Conservation (phyloP, 1,140 invertebrate species). For the Megalonaias nervosa region DNA sequence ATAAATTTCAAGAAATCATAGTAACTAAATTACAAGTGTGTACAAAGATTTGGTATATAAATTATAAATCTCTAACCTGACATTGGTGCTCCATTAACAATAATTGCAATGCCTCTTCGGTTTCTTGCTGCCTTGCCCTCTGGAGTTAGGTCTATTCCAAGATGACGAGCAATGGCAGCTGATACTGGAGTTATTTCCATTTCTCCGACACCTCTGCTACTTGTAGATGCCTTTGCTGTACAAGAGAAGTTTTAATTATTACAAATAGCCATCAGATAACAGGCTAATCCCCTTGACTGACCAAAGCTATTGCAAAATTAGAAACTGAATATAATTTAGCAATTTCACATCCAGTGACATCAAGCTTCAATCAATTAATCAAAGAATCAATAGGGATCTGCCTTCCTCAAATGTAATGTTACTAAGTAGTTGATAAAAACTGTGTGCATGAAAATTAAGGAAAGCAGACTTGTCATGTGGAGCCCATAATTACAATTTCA, state of each 20-base stretch:
- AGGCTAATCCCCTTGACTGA: too few species aligned
- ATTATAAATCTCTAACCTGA: slow-evolving; percentile 53
- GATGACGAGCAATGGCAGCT: slow-evolving; percentile 69
- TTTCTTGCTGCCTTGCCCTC: slow-evolving; percentile 71
- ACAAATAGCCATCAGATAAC: too few species aligned
- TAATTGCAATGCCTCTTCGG: slow-evolving; percentile 68
- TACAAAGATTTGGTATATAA: neutral
- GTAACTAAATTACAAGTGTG: neutral
- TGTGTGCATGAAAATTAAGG: too few species aligned
- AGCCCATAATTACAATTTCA: too few species aligned
- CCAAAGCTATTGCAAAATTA: too few species aligned
- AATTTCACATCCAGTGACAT: too few species aligned
- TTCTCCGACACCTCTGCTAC: slow-evolving; percentile 65
- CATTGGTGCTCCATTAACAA: slow-evolving; percentile 70
- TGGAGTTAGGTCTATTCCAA: slow-evolving; percentile 69
- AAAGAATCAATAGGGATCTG: too few species aligned
- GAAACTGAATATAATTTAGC: too few species aligned
- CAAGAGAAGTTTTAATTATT: neutral
- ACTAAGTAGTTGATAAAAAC: too few species aligned
- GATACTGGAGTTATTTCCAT: slow-evolving; percentile 71
- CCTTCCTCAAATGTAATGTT: too few species aligned
- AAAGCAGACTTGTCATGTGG: too few species aligned
- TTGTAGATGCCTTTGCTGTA: slow-evolving; percentile 41
- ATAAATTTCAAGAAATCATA: slow-evolving; percentile 5
- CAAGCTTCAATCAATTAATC: too few species aligned